Conservation (phyloP, 2,797 vertebrate genomes). For the Melanotaenia trifasciata region DNA sequence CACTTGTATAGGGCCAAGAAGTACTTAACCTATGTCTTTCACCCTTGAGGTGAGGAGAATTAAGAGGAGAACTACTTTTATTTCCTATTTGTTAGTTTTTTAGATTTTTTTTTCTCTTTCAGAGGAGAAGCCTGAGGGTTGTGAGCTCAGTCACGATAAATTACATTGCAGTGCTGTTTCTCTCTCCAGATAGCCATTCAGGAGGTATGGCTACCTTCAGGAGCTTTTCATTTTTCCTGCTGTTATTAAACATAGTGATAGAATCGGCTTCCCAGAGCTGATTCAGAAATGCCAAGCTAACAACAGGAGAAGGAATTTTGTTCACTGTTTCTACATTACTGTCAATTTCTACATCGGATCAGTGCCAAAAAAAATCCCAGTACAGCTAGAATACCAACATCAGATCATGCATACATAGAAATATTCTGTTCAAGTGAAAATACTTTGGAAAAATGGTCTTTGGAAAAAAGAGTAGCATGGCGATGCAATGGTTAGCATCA, state of each 20-base stretch:
- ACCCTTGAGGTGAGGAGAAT: slow-evolving; percentile 67
- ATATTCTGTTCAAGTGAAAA: not conserved
- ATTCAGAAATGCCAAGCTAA: slow-evolving; percentile 68
- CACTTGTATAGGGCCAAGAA: slow-evolving; percentile 69
- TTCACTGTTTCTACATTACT: slow-evolving; percentile 35
- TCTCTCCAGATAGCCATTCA: slow-evolving; percentile 79
- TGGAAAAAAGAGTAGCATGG: no score
- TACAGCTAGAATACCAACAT: slow-evolving; percentile 2
- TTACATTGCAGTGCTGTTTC: slow-evolving; percentile 74
- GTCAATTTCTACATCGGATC: slow-evolving; percentile 43
- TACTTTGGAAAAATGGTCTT: not conserved
- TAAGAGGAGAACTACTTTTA: slow-evolving; percentile 75
- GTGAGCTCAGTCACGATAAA: slow-evolving; percentile 72
- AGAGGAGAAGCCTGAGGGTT: slow-evolving; percentile 60
- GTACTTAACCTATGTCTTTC: slow-evolving; percentile 81
- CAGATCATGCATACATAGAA: not conserved
- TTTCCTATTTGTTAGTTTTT: slow-evolving; percentile 78
- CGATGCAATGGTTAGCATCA: not conserved
- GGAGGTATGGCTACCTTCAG: slow-evolving; percentile 77
- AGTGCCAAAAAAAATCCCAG: slow-evolving; percentile 3
- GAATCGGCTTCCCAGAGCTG: slow-evolving; percentile 64
- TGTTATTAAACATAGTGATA: slow-evolving; percentile 81
- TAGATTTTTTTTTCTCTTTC: slow-evolving; percentile 35
- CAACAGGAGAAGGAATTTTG: slow-evolving; percentile 55
- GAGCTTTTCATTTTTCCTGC: slow-evolving; percentile 83